Evolutionary conservation across 2,113 vertebrate species (phyloP), one percentile per base, ranked within the genome.

Genomic region (Willisornis vidua): DNA sequence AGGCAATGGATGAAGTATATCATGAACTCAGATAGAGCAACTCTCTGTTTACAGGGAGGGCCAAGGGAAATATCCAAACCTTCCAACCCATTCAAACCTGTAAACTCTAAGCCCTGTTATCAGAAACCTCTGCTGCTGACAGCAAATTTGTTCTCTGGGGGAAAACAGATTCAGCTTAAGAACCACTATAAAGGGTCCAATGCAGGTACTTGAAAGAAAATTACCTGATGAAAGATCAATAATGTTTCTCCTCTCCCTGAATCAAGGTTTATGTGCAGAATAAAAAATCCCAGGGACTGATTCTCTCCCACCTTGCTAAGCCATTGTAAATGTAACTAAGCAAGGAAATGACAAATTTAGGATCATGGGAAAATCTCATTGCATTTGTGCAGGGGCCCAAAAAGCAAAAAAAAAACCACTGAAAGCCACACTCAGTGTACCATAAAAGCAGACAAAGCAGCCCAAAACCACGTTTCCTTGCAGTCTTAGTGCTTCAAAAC

Each of bases 201-300:
- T 43, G 55, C 52, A 77, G 59, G 45, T 84, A 73, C 85, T 85
- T 68, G 68, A 89, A 92, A 90, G 88, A 93, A 95, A 97, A 96
- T 86, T 92, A 90, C 90, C 76, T 61, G 76, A 96, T 93, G 79
- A 63, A 94, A 93, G 94, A 96, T 96, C 95, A 94, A 96, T 96
- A 94, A 91, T 78, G 79, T 80, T 94, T 91, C 88, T 75, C 45
- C 45, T 90, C 61, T 93, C 57, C n/a, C 61, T 68, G 68, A 81
- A 84, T 7, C 5, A 12, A 71, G 35, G 35, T 12, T 88, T 87
- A 83, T 41, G 48, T 25, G 66, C 19, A 71, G 76, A 93, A 88
- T 80, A 80, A 91, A 83, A 91, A 73, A 80, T 55, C 59, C 18
- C 57, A 41, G 82, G 46, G n/a, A 11, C 48, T 37, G 71, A 35